Base-by-base conservation (phyloP, 2,797 vertebrate genomes). In the Spheniscus humboldti region DNA sequence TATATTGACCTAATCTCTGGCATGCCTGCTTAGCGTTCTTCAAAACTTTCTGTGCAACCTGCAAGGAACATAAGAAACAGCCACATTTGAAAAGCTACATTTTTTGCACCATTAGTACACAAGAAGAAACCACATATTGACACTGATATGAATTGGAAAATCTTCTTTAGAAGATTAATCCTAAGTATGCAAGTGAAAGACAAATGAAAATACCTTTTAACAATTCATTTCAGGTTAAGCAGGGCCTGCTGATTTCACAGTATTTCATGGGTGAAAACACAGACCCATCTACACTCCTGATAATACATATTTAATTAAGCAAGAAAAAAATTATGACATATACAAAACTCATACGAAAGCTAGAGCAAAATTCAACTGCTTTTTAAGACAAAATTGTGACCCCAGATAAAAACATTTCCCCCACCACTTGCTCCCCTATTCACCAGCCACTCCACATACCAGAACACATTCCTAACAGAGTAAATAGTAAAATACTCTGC, bases 1-100 rank as follows among this genome's bases (percentile, higher is more conserved):
- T 98, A 89, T 99, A 99, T 95, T 99, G 99, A 77, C 99, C 99
- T 92, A 99, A 98, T 92, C 99, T 98, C 96, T 99, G 98, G 96
- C 99, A 99, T 31, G 99, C 98, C 72, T 98, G 98, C 94, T 99
- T 99, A 63, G 99, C 99, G 33, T 99, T 99, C 98, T 99, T 99
- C 98, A 99, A 97, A 96, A 99, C 99, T 96, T 99, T 99, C 94
- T 99, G 99, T 66, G 99, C 99, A 91, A 98, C 98, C 99, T 99
- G 92, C 55, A 90, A 92, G 33, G 82, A 50, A 94, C 60, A 56
- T 7, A 86, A 78, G 23, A 68, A 88, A 86, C 10, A 66, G n/a
- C 1, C 64, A 45, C 2, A 4, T 72, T 76, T 77, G 47, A 94
- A 84, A 90, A 59, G 27, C 11, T 27, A 33, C 7, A 3, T n/a